Conservation (phyloP, 2,113 vertebrate genomes). For the Sapayoa aenigma region DNA sequence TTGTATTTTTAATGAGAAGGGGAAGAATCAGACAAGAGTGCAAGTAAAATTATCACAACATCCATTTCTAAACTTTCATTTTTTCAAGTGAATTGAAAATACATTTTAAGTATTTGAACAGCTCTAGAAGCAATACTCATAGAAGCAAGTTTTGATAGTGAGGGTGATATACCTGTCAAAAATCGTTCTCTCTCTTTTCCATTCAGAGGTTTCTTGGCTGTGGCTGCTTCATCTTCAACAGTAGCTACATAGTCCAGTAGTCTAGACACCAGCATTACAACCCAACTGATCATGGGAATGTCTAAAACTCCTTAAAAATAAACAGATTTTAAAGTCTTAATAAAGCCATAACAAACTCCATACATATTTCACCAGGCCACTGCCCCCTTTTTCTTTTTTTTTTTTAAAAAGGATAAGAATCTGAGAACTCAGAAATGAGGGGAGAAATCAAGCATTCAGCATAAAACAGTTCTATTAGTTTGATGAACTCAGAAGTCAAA, state of each 20-base stretch:
- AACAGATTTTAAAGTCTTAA: slow-evolving; percentile 22
- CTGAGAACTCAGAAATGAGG: not conserved
- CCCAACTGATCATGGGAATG: slow-evolving; percentile 99
- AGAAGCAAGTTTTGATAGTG: not conserved
- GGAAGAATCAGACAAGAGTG: not conserved
- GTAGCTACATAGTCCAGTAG: slow-evolving; percentile 95
- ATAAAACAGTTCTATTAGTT: not conserved
- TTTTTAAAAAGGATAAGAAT: not conserved
- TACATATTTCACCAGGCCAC: not conserved
- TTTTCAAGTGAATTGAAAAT: not conserved
- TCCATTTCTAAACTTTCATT: not conserved
- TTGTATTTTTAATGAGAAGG: not conserved
- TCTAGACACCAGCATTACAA: slow-evolving; percentile 96
- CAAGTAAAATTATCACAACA: not conserved
- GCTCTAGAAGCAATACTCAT: not conserved
- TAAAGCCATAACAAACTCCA: not conserved
- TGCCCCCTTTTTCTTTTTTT: not conserved
- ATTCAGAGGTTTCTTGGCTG: slow-evolving; percentile 90
- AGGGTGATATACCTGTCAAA: slow-evolving; percentile 79
- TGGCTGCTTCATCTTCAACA: slow-evolving; percentile 93
- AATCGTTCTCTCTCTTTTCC: slow-evolving; percentile 92
- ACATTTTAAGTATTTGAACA: not conserved
- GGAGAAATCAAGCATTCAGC: not conserved
- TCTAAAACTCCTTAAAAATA: slow-evolving; percentile 87
- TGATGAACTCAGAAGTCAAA: not conserved